Base-by-base conservation (phyloP, 1,140 invertebrate genomes). In the Heliconius hewitsoni region DNA sequence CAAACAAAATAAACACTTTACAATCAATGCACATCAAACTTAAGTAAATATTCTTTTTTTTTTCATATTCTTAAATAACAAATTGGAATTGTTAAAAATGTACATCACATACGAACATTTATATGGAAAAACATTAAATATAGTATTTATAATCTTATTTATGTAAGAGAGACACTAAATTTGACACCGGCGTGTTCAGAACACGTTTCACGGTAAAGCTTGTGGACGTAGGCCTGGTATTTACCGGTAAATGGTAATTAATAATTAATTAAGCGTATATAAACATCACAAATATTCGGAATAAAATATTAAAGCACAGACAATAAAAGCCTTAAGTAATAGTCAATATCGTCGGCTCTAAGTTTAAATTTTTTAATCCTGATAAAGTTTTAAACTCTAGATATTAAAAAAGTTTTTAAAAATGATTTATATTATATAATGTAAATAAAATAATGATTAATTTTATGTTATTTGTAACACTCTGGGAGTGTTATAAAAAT, bases 131-230 rank as follows among this genome's bases (percentile, higher is more conserved):
- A 87, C 81, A 82, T 79, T 84, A 39, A 83, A 74, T 83, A 46
- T 46, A 46, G 78, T 78, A 66, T 73, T 79, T 73, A 76, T 81
- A 74, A 78, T 73, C 50, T 82, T 76, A 77, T 52, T 79, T 71
- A 76, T 46, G 16, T 39, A 46, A 66, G 60, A 77, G 57, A 78
- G 30, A 74, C 4, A 77, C 75, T 80, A 83, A 55, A 77, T 87
- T 88, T 89, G 87, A 88, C 84, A 88, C 85, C 46, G 77, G 74
- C 71, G 88, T 89, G 89, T 90, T 89, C 83, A 77, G 79, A 89
- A 90, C 89, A 90, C 89, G 75, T 75, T 86, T 73, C 13, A 46
- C 71, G 73, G 79, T 87, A 81, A 88, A 89, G 87, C 88, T 88
- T 86, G 76, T 82, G 78, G 84, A 85, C 84, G 81, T 89, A 90